Conservation (phyloP, 1,140 invertebrate species). For the Cyclargus thomasi region DNA sequence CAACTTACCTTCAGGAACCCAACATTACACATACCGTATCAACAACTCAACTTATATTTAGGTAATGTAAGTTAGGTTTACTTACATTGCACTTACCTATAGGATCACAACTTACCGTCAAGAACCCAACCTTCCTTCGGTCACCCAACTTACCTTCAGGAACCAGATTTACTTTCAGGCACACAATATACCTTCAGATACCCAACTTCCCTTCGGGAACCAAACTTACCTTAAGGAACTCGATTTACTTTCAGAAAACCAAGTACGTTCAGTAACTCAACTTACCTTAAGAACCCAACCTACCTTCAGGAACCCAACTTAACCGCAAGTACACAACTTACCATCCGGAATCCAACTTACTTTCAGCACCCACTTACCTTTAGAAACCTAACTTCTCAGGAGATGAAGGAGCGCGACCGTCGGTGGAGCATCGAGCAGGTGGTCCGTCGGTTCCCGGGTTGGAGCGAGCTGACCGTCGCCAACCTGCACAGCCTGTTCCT, state of each 20-base stretch:
- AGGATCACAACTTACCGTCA: not conserved
- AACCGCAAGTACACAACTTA: not conserved
- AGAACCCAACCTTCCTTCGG: not conserved
- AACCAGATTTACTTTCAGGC: too few species aligned
- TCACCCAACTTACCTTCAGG: not conserved
- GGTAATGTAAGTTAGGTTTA: too few species aligned
- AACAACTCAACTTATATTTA: too few species aligned
- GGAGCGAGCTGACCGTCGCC: constrained; percentile 74
- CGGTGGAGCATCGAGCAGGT: constrained; percentile 69
- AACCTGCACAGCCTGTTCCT: constrained; percentile 74
- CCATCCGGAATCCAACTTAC: not conserved
- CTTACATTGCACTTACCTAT: too few species aligned
- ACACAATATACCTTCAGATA: too few species aligned
- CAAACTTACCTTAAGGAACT: too few species aligned
- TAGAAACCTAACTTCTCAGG: constrained; percentile 39
- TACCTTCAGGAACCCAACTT: not conserved
- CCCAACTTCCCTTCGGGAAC: too few species aligned
- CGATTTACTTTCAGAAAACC: too few species aligned
- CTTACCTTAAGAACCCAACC: too few species aligned
- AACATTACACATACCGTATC: too few species aligned
- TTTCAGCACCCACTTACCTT: not conserved
- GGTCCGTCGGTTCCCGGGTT: constrained; percentile 66
- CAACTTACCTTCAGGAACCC: too few species aligned
- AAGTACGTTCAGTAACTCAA: too few species aligned
- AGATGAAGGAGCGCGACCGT: constrained; percentile 71